Base-by-base conservation (phyloP, 2,797 vertebrate species). In the Enteromius treurensis region DNA sequence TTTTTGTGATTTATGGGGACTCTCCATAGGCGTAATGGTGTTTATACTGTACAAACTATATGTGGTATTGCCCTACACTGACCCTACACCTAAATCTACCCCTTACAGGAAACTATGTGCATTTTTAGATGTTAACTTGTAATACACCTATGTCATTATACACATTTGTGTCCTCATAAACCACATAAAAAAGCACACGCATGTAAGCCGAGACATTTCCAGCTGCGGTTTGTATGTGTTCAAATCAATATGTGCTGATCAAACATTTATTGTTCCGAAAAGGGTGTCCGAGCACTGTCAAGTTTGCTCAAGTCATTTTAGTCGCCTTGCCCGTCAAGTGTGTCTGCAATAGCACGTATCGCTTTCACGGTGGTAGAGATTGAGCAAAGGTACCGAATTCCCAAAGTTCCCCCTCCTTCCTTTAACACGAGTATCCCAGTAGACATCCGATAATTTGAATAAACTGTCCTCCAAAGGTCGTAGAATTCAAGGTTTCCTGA, bases 401-500 rank as follows among this genome's bases (percentile, higher is more conserved):
- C 34, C 26, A 42, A 88, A 77, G 70, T 79, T 82, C 32, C 58
- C 79, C 82, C 58, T 70, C 19, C 34, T 42, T 77, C 70, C 32
- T 77, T 69, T 68, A 73, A 49, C 79, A 23, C 11, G 21, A 77
- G 29, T 23, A 80, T 71, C 47, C 68, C 77, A 21, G 13, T 21
- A 58, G 71, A 55, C 68, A 37, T 42, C 8, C 29, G 60, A n/a
- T 85, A 79, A 84, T 85, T 83, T 88, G 83, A 86, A 86, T 85
- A 79, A 79, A 62, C 81, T 49, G 83, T 83, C 83, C 87, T 85
- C 78, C 89, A 91, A 64, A 92, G 88, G 89, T 92, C 90, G 88
- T 47, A 70, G 67, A 67, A 42, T 40, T 86, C 82, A 87, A 86
- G 86, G 86, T 86, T 88, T 90, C 84, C 45, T 80, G 88, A 88